phyloP scores from a whole-genome alignment of 53 echinoderm and acorn worm species.

The Astropecten irregularis region DNA sequence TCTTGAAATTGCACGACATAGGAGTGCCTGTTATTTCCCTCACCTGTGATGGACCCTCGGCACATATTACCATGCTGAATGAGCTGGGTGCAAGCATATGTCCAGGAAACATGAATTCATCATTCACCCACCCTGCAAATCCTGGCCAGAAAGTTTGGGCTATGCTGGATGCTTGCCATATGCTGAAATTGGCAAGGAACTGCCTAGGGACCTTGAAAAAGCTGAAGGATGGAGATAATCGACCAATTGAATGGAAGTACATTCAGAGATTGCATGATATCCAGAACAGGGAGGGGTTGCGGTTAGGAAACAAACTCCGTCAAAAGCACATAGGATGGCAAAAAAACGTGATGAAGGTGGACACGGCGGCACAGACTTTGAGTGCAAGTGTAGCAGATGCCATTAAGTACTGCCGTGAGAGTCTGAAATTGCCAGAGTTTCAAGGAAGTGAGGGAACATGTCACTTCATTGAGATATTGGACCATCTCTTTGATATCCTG shows the following conservation, averaged over 20 bases:
- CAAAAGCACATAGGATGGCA: conserved; percentile 60
- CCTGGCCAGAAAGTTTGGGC: conserved; percentile 36
- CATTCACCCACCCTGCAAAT: conserved; percentile 56
- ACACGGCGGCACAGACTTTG: conserved; percentile 57
- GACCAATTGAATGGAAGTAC: conserved; percentile 44
- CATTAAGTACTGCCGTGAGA: conserved; percentile 39
- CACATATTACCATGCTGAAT: conserved; percentile 24
- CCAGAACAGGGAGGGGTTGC: conserved; percentile 62
- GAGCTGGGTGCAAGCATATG: conserved; percentile 25
- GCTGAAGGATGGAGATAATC: conserved; percentile 14
- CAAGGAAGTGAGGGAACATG: conserved; percentile 50
- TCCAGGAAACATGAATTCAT: conserved; percentile 21
- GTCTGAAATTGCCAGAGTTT: conserved; percentile 38
- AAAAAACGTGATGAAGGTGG: conserved; percentile 72
- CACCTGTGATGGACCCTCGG: conserved; percentile 46
- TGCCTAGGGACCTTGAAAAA: conserved; percentile 12
- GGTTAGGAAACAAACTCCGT: conserved; percentile 58
- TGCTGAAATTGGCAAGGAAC: too few species aligned
- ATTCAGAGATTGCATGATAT: conserved; percentile 59
- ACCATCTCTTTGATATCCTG: conserved; percentile 62
- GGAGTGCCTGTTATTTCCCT: conserved; percentile 21
- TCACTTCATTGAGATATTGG: conserved; percentile 40
- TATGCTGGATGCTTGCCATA: too few species aligned
- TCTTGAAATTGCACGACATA: background rate
- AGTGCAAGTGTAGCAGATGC: conserved; percentile 76